phyloP scores from a whole-genome alignment of 1,140 invertebrate genomes.

The Aphis craccivora region DNA sequence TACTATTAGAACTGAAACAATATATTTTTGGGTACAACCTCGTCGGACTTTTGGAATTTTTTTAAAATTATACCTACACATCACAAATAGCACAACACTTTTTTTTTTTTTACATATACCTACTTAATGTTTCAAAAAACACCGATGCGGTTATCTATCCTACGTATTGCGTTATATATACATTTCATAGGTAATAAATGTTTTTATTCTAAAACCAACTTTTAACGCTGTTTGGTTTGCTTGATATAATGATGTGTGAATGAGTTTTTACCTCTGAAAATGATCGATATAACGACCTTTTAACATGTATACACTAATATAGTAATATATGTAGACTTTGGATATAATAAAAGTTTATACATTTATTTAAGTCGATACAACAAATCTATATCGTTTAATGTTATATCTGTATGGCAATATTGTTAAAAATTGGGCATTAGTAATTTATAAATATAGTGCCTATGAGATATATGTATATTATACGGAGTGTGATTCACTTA shows the following conservation, averaged over 20 bases:
- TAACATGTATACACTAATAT: neutral
- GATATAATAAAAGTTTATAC: neutral
- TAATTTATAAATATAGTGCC: neutral
- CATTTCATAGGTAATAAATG: neutral
- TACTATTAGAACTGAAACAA: neutral
- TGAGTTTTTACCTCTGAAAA: neutral
- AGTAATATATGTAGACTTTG: neutral
- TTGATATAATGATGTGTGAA: neutral
- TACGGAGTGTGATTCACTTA: neutral
- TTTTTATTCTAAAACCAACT: neutral
- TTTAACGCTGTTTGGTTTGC: neutral
- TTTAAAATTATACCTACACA: too few species aligned
- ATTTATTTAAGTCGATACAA: neutral
- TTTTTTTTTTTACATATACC: neutral
- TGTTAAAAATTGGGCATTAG: neutral
- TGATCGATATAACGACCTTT: neutral
- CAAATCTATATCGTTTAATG: neutral
- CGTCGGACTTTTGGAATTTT: neutral
- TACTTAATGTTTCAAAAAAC: neutral
- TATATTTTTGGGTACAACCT: neutral
- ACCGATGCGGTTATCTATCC: neutral
- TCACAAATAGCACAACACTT: neutral
- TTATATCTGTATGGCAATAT: neutral
- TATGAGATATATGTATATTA: accelerated
- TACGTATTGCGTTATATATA: neutral